Base-by-base conservation (phyloP, 2,888 invertebrate genomes). In the Athalia rosae region DNA sequence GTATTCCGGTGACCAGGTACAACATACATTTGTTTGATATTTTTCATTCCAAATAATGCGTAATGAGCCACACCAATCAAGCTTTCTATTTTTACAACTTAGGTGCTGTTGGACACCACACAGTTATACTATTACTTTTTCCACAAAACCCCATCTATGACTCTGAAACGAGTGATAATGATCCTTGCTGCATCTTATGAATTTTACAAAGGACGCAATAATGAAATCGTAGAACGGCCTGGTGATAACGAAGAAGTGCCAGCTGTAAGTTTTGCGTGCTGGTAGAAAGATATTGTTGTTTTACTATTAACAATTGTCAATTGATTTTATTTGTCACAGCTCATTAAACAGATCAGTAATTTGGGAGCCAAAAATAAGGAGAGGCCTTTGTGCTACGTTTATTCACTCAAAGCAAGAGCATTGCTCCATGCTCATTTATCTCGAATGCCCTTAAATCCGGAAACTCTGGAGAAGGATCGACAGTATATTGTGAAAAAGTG, bases 351-450 rank as follows among this genome's bases (percentile, higher is more conserved):
- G 85, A 91, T 99, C 69, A 95, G 96, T 0, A 96, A 98, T 90
- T 92, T 99, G 47, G 95, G 96, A 81, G 99, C 99, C 89, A 99
- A 99, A 90, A 99, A 98, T 89, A 97, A 97, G 87, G 99, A 99
- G 89, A 93, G 95, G 81, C 99, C 99, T 0, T 91, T 99, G 15
- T 98, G 98, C 89, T 94, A 95, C 79, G 93, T 95, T 76, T 99
- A 99, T 91, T 98, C 98, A 84, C 95, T 97, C 81, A 96, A 96
- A 90, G 97, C 99, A 0, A 93, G 99, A 62, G 97, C 98, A 41
- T 91, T 99, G 28, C 91, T 99, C n/a, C 98, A 99, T 89, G 98
- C 99, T 1, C 99, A 99, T 91, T 92, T 99, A 76, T 93, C 95
- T n/a, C 93, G 99, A 69, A 93, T 99, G 87, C 91, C 92, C 3